Evolutionary conservation across 2,888 invertebrate species (phyloP).

Genomic region (Himalopsyche japonica): DNA sequence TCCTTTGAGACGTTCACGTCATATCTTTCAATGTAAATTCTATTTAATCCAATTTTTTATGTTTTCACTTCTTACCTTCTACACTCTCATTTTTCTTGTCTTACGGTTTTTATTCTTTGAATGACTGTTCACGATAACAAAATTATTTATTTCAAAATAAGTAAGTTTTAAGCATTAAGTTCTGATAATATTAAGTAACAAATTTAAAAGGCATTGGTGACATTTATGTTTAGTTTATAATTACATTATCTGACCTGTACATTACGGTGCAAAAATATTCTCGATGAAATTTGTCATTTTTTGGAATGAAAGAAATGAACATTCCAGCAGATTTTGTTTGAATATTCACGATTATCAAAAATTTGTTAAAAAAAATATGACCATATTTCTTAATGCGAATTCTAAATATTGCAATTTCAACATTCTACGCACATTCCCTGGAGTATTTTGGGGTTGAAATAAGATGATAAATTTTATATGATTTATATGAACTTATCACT

Average conservation of each 20-base stretch:
- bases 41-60: conserved; percentile 13
- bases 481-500: conserved; percentile 10
- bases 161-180: conserved; percentile 37
- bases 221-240: conserved; percentile 27
- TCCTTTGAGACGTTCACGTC: conserved; percentile 32
- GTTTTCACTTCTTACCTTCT: neutral
- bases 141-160: conserved; percentile 39
- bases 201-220: conserved; percentile 26
- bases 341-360: conserved; percentile 1
- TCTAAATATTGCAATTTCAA: neutral
- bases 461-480: conserved; percentile 12
- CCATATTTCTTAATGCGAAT: conserved; percentile 1
- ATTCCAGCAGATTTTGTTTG: conserved; percentile 17
- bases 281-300: conserved; percentile 6
- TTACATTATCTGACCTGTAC: conserved; percentile 7
- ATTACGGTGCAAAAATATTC: conserved; percentile 9
- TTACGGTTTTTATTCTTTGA: conserved; percentile 19
- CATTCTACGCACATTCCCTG: conserved; percentile 36
- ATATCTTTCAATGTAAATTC: conserved; percentile 32
- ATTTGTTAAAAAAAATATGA: neutral
- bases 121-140: conserved; percentile 24
- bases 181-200: conserved; percentile 29
- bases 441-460: conserved; percentile 8
- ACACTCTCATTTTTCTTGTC: conserved; percentile 12
- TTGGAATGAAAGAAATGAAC: conserved; percentile 11